Conservation (phyloP, 2,888 invertebrate genomes). For the Rhagonycha lutea region DNA sequence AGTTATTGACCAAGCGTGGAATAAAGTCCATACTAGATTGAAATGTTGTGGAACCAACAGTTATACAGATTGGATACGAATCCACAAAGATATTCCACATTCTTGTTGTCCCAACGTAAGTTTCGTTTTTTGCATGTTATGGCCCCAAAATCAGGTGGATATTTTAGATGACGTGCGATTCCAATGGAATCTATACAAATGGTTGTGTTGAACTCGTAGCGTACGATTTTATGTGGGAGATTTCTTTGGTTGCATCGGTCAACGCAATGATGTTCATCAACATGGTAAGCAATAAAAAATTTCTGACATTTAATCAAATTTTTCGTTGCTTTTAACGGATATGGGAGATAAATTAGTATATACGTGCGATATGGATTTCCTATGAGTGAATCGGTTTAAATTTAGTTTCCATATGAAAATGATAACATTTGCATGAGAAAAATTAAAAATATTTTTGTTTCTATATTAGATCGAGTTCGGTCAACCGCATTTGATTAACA, state of each 20-base stretch:
- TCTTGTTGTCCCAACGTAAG: slow-evolving; percentile 25
- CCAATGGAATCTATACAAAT: neutral
- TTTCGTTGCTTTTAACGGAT: neutral
- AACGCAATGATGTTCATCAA: neutral
- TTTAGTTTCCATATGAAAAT: neutral
- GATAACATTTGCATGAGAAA: neutral
- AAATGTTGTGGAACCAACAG: slow-evolving; percentile 34
- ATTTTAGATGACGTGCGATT: neutral
- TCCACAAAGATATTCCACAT: slow-evolving; percentile 17
- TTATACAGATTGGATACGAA: slow-evolving; percentile 26
- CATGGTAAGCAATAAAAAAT: neutral
- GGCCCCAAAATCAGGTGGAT: neutral
- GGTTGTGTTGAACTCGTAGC: slow-evolving; percentile 33
- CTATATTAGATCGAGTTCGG: neutral
- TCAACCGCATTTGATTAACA: neutral
- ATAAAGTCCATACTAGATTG: slow-evolving; percentile 29
- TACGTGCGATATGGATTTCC: neutral
- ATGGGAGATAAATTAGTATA: neutral
- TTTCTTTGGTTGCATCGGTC: slow-evolving; percentile 26
- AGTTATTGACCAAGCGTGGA: slow-evolving; percentile 25
- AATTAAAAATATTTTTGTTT: neutral
- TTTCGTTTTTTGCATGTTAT: neutral
- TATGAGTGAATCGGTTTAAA: neutral
- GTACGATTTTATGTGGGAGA: slow-evolving; percentile 33
- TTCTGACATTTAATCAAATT: neutral